phyloP scores from a whole-genome alignment of 2,888 invertebrate genomes.

The Netelia melanura region DNA sequence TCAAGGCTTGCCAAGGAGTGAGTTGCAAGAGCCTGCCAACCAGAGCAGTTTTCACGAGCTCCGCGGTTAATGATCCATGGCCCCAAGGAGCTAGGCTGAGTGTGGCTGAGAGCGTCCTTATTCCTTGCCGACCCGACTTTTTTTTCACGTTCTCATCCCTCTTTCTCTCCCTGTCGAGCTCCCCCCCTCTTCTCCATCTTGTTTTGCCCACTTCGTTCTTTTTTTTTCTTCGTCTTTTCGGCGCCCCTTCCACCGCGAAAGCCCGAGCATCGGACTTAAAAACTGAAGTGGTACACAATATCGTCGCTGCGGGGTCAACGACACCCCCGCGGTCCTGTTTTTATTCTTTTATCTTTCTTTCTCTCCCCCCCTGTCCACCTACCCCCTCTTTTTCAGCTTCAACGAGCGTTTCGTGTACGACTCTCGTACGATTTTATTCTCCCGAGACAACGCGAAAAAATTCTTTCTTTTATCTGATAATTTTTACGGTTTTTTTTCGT shows the following conservation, averaged over 20 bases:
- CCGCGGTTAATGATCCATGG: conserved; percentile 82
- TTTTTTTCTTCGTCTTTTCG: neutral
- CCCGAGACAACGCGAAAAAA: neutral
- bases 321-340: conserved; percentile 77
- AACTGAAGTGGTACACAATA: conserved; percentile 83
- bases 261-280: conserved; percentile 77
- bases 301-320: conserved; percentile 83
- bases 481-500: neutral
- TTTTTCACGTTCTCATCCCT: conserved; percentile 71
- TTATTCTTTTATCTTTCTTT: conserved; percentile 62
- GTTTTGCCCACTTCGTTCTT: conserved; percentile 37
- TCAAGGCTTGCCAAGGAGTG: conserved; percentile 30
- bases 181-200: conserved; percentile 12
- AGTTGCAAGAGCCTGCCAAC: conserved; percentile 51
- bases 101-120: conserved; percentile 83
- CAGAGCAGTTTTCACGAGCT: conserved; percentile 75
- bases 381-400: conserved; percentile 35
- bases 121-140: conserved; percentile 79
- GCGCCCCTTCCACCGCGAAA: conserved; percentile 10
- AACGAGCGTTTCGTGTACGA: conserved; percentile 4
- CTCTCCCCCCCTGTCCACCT: conserved; percentile 43
- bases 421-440: conserved; percentile 20
- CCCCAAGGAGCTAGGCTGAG: conserved; percentile 80
- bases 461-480: neutral
- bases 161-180: conserved; percentile 1